These are phyloP conservation scores for Elmis aenea DNA, from an alignment of 2,888 invertebrate species.

Conservation along the genomic window DNA sequence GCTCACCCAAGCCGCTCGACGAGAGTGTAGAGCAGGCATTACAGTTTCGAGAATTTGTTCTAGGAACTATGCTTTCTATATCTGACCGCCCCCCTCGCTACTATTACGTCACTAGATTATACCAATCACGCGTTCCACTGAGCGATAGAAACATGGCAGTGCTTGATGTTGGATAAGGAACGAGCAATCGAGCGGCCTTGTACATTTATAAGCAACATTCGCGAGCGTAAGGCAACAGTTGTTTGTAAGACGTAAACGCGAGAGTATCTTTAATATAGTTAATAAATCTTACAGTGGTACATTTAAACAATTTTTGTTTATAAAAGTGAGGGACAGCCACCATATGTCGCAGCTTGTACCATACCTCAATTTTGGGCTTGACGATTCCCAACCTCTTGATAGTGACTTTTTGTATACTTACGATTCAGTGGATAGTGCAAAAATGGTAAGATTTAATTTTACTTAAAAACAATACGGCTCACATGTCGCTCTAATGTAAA, in stretches of 20 bases:
- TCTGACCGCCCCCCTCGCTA: constrained; percentile 13
- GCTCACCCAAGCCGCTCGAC: no score
- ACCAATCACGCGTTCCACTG: constrained; percentile 23
- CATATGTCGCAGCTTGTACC: constrained; percentile 64
- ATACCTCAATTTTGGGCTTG: constrained; percentile 44
- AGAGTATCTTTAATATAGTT: no score
- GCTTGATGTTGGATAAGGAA: no score
- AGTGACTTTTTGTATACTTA: constrained; percentile 35
- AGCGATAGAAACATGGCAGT: constrained; percentile 17
- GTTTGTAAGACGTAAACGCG: constrained; percentile 21
- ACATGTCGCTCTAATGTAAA: no score
- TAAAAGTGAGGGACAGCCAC: no score
- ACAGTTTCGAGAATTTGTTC: constrained; percentile 23
- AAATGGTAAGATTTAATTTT: constrained; percentile 35
- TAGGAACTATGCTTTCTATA: constrained; percentile 25
- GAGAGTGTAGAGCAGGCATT: no score
- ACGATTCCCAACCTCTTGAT: constrained; percentile 33
- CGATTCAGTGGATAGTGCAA: constrained; percentile 25
- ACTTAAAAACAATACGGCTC: not conserved
- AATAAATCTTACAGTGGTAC: no score
- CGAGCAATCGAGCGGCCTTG: constrained; percentile 24
- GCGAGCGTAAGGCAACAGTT: constrained; percentile 30
- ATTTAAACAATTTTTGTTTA: no score
- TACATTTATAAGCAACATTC: constrained; percentile 32
- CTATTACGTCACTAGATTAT: constrained; percentile 27